Conservation (phyloP, 2,888 invertebrate genomes). For the Nasonia oneida region DNA sequence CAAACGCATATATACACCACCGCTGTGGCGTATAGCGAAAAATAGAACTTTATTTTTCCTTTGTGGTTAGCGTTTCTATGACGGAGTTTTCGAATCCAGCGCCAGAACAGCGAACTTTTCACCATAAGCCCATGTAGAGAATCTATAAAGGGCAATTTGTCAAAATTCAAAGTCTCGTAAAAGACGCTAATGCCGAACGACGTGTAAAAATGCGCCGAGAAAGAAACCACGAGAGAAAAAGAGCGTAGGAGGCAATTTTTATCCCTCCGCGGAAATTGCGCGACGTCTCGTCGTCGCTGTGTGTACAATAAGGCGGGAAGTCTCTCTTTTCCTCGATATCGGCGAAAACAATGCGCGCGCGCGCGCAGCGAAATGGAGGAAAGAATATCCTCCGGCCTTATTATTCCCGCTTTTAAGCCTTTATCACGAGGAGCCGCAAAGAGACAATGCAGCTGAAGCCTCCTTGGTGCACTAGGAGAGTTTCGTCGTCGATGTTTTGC, state of each 20-base stretch:
- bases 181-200: not conserved
- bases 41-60: not conserved
- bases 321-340: slow-evolving; percentile 28
- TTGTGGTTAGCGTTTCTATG: too few relatives aligned
- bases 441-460: not conserved
- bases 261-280: slow-evolving; percentile 27
- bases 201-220: not conserved
- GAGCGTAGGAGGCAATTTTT: slow-evolving; percentile 16
- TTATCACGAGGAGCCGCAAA: not conserved
- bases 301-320: not conserved
- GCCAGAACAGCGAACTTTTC: not conserved
- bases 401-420: slow-evolving; percentile 36
- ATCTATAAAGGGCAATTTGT: not conserved
- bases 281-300: not conserved
- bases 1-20: not conserved
- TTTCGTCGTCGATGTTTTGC: slow-evolving; percentile 11
- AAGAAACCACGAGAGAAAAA: not conserved
- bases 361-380: not conserved
- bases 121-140: too few relatives aligned
- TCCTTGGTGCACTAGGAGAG: not conserved
- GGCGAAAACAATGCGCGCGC: slow-evolving; percentile 18
- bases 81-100: not conserved
- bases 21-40: not conserved
- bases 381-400: not conserved
- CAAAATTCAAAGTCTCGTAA: slow-evolving; percentile 7